Evolutionary conservation across 2,888 invertebrate genomes (phyloP).

Genomic region (Actias luna): DNA sequence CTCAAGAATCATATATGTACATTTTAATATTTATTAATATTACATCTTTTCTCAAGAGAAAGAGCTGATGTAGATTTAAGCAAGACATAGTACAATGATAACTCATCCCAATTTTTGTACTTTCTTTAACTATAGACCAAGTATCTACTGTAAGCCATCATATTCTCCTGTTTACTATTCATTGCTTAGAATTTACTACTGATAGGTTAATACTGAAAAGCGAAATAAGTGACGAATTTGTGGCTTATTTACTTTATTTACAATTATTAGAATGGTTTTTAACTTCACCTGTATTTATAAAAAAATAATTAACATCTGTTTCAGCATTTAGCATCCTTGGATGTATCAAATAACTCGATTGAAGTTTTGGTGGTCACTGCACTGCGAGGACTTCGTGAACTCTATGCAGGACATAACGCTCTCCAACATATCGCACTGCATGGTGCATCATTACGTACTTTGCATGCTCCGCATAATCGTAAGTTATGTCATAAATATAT

Average conservation of each 20-base stretch:
- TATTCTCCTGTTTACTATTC: too few relatives aligned
- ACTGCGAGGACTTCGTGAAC: conserved; percentile 87
- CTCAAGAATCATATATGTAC: too few relatives aligned
- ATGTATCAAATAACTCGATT: conserved; percentile 92
- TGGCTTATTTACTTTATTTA: too few relatives aligned
- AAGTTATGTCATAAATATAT: conserved; percentile 41
- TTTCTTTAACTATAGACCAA: not conserved
- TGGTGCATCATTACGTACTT: conserved; percentile 87
- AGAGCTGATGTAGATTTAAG: not conserved
- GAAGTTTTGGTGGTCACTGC: conserved; percentile 91
- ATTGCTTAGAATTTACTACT: too few relatives aligned
- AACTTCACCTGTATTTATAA: not conserved
- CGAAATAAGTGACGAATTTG: too few relatives aligned
- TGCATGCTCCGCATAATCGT: conserved; percentile 92
- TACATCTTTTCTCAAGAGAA: not conserved
- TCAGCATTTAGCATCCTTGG: conserved; percentile 90
- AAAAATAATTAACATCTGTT: conserved; percentile 37
- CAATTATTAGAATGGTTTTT: not conserved
- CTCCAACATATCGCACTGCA: conserved; percentile 89
- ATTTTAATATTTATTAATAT: not conserved
- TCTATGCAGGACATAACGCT: conserved; percentile 89
- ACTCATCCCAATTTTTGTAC: not conserved
- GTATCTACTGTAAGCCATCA: too few relatives aligned
- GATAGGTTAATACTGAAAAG: too few relatives aligned
- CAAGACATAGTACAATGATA: not conserved